Conservation (phyloP, 1,140 invertebrate species). For the Drosophila sturtevanti region DNA sequence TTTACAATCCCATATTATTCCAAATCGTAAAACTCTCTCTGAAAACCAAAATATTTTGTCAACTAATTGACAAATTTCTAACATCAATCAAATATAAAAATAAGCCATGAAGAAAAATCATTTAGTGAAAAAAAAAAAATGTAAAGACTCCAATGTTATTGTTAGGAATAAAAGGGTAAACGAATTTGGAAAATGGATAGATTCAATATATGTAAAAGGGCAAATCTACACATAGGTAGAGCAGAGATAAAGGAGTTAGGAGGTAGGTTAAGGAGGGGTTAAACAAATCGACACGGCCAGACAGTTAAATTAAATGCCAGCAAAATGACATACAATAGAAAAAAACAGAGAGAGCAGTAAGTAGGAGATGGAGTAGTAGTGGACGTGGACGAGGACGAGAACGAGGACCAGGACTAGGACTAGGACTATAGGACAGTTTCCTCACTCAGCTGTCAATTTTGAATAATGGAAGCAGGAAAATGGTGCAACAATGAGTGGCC, state of each 20-base stretch:
- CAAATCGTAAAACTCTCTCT: neutral
- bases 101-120: constrained; percentile 11
- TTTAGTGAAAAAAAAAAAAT: constrained; percentile 25
- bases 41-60: constrained; percentile 48
- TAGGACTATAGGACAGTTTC: constrained; percentile 64
- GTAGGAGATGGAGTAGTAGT: constrained; percentile 2
- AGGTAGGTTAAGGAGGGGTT: neutral
- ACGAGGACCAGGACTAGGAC: constrained; percentile 5
- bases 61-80: constrained; percentile 67
- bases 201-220: neutral
- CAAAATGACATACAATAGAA: neutral
- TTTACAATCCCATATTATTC: neutral
- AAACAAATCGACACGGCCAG: constrained; percentile 19
- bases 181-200: constrained; percentile 10
- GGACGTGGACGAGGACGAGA: constrained; percentile 4
- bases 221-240: neutral
- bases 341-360: constrained; percentile 17
- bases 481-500: constrained; percentile 66
- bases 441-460: constrained; percentile 79
- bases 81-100: constrained; percentile 18
- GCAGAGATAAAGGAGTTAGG: too few relatives aligned
- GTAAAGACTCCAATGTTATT: constrained; percentile 37
- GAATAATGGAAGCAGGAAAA: constrained; percentile 76
- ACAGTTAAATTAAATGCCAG: constrained; percentile 62
- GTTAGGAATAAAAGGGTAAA: constrained; percentile 65